These are phyloP conservation scores for Megaceryle maxima DNA, from an alignment of 2,113 vertebrate genomes.

Conservation along the genomic window DNA sequence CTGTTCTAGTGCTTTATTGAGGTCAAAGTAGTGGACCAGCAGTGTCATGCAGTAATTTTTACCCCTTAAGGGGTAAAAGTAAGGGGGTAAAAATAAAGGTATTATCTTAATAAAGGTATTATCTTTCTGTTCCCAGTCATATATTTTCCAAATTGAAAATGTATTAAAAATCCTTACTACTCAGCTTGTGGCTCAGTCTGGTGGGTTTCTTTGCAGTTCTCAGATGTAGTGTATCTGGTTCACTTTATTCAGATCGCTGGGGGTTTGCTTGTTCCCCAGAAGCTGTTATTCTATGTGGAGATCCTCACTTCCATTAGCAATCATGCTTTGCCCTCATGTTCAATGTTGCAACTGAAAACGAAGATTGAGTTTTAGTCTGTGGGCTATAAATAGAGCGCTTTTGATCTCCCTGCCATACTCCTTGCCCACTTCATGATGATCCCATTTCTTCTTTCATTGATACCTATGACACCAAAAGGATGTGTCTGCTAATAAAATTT, in stretches of 20 bases:
- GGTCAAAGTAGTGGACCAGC: neutral
- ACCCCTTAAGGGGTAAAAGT: neutral
- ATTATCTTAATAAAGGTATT: neutral
- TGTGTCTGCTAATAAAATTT: neutral
- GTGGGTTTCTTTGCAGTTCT: neutral
- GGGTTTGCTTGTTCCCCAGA: neutral
- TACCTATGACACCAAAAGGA: neutral
- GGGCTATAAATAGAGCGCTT: neutral
- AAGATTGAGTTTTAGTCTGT: neutral
- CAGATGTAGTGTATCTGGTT: neutral
- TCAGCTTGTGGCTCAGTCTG: neutral
- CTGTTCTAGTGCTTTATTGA: neutral
- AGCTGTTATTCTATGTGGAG: neutral
- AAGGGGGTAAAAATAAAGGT: neutral
- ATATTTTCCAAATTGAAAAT: neutral
- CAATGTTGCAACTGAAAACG: neutral
- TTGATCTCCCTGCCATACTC: neutral
- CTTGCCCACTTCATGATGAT: neutral
- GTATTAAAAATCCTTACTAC: neutral
- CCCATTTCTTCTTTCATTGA: neutral
- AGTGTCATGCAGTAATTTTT: neutral
- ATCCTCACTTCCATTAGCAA: neutral
- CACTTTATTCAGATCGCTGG: neutral
- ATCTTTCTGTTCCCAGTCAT: neutral
- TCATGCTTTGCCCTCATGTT: neutral